phyloP scores from a whole-genome alignment of 2,888 invertebrate species.

The Sesamia inferens region DNA sequence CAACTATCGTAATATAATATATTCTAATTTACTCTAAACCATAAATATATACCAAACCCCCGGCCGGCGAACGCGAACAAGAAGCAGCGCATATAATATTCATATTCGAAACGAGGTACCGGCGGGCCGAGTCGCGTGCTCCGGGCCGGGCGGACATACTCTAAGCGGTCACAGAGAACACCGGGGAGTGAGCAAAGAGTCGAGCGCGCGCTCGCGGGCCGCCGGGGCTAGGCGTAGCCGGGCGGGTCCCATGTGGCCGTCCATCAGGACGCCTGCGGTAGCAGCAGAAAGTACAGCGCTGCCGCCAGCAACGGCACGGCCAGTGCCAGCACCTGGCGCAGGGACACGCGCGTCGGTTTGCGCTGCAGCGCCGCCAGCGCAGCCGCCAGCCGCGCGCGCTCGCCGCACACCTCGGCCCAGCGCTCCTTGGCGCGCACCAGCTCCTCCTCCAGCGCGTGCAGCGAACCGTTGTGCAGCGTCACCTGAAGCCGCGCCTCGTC shows the following conservation, averaged over 20 bases:
- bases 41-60: conserved; percentile 74
- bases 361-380: conserved; percentile 90
- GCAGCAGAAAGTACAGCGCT: conserved; percentile 90
- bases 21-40: conserved; percentile 77
- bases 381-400: conserved; percentile 90
- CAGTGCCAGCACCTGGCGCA: conserved; percentile 88
- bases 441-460: conserved; percentile 93
- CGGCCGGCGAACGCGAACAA: conserved; percentile 66
- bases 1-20: conserved; percentile 64
- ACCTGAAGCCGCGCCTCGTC: conserved; percentile 78
- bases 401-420: conserved; percentile 91
- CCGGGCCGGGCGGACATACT: conserved; percentile 46
- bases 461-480: conserved; percentile 87
- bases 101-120: conserved; percentile 67
- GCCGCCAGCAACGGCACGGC: conserved; percentile 88
- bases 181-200: conserved; percentile 69
- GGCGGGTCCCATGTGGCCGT: conserved; percentile 90
- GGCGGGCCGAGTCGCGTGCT: conserved; percentile 61
- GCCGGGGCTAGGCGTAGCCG: conserved; percentile 51
- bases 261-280: conserved; percentile 91
- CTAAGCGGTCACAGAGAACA: conserved; percentile 53
- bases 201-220: conserved; percentile 32
- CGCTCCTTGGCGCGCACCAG: conserved; percentile 93
- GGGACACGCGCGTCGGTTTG: conserved; percentile 82
- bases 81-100: conserved; percentile 70